Evolutionary conservation across 2,888 invertebrate species (phyloP).

Genomic region (Invenusta paracnida): DNA sequence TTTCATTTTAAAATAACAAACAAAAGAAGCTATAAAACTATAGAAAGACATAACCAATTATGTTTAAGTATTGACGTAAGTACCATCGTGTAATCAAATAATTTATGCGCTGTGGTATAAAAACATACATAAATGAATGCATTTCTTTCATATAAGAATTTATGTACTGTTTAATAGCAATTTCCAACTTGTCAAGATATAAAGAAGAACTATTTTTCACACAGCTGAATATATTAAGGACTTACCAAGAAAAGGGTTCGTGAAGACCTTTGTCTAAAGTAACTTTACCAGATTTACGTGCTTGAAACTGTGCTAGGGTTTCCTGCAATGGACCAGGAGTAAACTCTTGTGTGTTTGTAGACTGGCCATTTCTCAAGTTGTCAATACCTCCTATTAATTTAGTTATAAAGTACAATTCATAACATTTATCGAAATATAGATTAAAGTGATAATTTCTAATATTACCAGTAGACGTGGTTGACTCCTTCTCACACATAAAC

Average conservation of each 20-base stretch:
- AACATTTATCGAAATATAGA: background rate
- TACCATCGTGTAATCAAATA: too few species aligned
- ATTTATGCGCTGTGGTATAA: too few species aligned
- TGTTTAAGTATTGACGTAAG: too few species aligned
- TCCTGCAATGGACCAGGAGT: constrained; percentile 47
- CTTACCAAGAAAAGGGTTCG: constrained; percentile 50
- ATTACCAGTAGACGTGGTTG: background rate
- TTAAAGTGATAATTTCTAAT: constrained; percentile 6
- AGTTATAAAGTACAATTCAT: background rate
- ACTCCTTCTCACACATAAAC: constrained; percentile 55
- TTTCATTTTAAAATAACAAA: too few species aligned
- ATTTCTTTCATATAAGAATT: too few species aligned
- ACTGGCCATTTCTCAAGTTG: constrained; percentile 53
- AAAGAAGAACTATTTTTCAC: too few species aligned
- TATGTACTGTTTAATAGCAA: too few species aligned
- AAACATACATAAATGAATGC: too few species aligned
- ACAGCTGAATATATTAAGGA: too few species aligned
- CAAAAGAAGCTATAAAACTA: too few species aligned
- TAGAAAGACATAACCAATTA: too few species aligned
- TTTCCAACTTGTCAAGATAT: too few species aligned
- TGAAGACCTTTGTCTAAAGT: constrained; percentile 52
- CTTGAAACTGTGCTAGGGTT: constrained; percentile 43
- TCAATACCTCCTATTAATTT: constrained; percentile 42
- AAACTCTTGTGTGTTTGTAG: constrained; percentile 51
- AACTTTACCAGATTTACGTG: constrained; percentile 49